A percentile compares a stretch with the other conserved stretches of the same genome.
phyloP scores from a whole-genome alignment of 2,888 invertebrate genomes.

The Polyploca ridens region DNA sequence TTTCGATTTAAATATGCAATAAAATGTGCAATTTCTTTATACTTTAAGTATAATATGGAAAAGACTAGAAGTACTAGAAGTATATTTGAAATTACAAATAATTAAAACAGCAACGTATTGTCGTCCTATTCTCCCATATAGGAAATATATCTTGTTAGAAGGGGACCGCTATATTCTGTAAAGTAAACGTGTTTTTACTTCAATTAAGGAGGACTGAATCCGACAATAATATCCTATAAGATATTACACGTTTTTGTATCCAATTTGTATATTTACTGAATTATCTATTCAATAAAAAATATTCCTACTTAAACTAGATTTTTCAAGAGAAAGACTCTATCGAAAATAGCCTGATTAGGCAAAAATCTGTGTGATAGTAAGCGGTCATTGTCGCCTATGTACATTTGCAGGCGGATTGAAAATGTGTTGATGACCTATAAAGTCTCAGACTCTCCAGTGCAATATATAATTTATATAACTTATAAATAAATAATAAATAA shows the following conservation, averaged over 20 bases:
- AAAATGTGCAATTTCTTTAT: background rate
- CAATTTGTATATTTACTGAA: background rate
- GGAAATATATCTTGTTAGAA: background rate
- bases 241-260: background rate
- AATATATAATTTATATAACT: too few relatives aligned
- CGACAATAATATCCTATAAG: slow-evolving; percentile 7
- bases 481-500: too few relatives aligned
- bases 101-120: background rate
- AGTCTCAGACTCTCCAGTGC: too few relatives aligned
- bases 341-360: background rate
- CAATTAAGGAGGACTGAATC: slow-evolving; percentile 5
- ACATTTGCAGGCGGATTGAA: too few relatives aligned
- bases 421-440: too few relatives aligned
- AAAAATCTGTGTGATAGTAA: too few relatives aligned
- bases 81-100: background rate
- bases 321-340: background rate
- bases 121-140: background rate
- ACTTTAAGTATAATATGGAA: background rate
- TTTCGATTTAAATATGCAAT: background rate
- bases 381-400: too few relatives aligned
- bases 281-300: background rate
- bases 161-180: background rate
- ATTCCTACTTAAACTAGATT: background rate
- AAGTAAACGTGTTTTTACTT: too few relatives aligned
- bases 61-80: background rate